Evolutionary conservation across 2,797 vertebrate genomes (phyloP).

Genomic region (Morelia viridis): DNA sequence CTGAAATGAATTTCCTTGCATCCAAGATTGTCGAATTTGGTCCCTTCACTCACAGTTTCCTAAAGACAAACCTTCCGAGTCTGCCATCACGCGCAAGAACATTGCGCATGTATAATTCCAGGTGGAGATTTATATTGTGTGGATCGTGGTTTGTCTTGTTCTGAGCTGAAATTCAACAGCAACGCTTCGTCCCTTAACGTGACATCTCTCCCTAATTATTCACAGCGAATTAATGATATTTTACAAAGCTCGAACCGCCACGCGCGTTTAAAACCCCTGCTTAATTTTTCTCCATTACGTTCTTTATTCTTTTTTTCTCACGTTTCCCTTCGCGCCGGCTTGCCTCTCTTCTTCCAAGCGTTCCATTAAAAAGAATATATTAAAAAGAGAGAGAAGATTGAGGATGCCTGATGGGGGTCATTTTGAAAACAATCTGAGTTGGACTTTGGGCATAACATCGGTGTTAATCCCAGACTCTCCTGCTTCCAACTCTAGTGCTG

Average conservation of each 20-base stretch:
- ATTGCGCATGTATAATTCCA: not conserved
- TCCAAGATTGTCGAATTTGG: no score
- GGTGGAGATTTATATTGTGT: not conserved
- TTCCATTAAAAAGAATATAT: not conserved
- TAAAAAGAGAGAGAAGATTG: not conserved
- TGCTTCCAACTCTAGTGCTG: not conserved
- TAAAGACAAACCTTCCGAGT: not conserved
- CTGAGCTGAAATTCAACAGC: not conserved
- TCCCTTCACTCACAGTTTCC: not conserved
- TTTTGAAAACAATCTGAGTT: not conserved
- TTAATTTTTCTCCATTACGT: not conserved
- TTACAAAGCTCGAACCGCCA: not conserved
- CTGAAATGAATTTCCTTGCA: not conserved
- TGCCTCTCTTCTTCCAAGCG: not conserved
- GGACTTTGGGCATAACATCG: not conserved
- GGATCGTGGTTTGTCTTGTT: not conserved
- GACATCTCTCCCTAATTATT: not conserved
- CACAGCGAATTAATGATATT: not conserved
- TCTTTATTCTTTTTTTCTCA: not conserved
- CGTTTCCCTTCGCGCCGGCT: not conserved
- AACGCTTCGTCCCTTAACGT: not conserved
- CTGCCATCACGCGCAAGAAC: no score
- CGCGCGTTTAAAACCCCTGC: not conserved
- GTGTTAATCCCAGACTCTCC: not conserved
- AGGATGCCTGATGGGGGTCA: not conserved